Percentiles rank a stretch among this genome's conserved stretches.
Evolutionary conservation across 2,797 vertebrate species (phyloP).

Genomic region (Linurgus olivaceus): DNA sequence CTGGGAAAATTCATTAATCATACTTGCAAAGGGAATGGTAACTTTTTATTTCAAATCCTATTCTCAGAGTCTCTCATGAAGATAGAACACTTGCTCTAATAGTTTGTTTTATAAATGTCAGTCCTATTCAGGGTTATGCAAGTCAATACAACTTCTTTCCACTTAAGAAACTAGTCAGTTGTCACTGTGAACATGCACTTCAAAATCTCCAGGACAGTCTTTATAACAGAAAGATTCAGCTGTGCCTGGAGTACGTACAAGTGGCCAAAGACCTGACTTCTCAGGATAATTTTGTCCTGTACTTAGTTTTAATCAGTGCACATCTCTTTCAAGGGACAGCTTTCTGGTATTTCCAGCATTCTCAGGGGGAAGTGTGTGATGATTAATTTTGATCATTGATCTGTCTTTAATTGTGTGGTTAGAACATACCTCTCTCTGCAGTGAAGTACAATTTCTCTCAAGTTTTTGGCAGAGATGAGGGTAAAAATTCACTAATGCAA

Average conservation of each 20-base stretch:
- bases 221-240: not conserved
- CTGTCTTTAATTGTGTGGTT: not conserved
- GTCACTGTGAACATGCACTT: not conserved
- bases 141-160: not conserved
- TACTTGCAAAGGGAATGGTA: not conserved
- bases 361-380: not conserved
- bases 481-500: not conserved
- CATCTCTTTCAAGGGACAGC: not conserved
- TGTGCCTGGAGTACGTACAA: not conserved
- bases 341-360: not conserved
- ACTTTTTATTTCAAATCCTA: not conserved
- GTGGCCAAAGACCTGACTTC: not conserved
- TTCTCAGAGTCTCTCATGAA: not conserved
- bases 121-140: not conserved
- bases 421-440: not conserved
- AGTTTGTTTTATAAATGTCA: not conserved
- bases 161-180: not conserved
- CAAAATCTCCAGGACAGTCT: not conserved
- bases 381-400: not conserved
- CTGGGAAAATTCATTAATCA: not conserved
- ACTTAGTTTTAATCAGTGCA: not conserved
- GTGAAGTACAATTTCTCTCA: not conserved
- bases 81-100: not conserved
- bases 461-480: rapidly evolving
- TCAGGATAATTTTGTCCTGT: not conserved